Percentiles rank a stretch among this genome's conserved stretches.
Evolutionary conservation across 2,797 vertebrate genomes (phyloP).

Genomic region (Mormyrops boulengeri): DNA sequence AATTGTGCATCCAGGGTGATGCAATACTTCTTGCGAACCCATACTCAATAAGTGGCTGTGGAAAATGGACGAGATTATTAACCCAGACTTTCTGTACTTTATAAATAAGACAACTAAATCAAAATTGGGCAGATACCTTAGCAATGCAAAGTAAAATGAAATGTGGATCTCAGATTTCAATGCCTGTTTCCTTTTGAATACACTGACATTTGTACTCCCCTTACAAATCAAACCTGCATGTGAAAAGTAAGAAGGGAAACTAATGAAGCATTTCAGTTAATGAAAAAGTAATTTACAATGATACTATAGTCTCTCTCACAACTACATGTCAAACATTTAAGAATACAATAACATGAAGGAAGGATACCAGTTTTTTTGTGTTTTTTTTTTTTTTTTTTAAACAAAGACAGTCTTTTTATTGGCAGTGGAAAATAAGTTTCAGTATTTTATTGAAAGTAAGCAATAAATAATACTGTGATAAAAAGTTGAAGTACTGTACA

Average conservation of each 20-base stretch:
- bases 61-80: neutral
- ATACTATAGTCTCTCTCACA: neutral
- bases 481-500: slow-evolving; percentile 99
- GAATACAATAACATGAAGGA: neutral
- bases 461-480: slow-evolving; percentile 99
- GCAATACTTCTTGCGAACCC: neutral
- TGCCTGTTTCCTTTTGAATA: neutral
- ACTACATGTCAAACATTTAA: neutral
- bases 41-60: neutral
- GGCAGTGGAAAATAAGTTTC: slow-evolving; percentile 92
- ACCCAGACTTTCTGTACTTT: neutral
- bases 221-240: neutral
- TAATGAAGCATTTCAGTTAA: neutral
- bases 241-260: neutral
- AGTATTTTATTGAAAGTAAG: slow-evolving; percentile 98
- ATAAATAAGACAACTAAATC: neutral
- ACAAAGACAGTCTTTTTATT: slow-evolving; percentile 52
- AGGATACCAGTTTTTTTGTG: neutral
- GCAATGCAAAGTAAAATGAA: neutral
- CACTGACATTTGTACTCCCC: neutral
- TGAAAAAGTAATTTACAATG: neutral
- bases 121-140: neutral
- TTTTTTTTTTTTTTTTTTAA: slow-evolving; percentile 4
- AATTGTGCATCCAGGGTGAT: neutral
- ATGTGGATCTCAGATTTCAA: neutral